Evolutionary conservation across 2,797 vertebrate species (phyloP).

Genomic region (Pseudochaenichthys georgianus): DNA sequence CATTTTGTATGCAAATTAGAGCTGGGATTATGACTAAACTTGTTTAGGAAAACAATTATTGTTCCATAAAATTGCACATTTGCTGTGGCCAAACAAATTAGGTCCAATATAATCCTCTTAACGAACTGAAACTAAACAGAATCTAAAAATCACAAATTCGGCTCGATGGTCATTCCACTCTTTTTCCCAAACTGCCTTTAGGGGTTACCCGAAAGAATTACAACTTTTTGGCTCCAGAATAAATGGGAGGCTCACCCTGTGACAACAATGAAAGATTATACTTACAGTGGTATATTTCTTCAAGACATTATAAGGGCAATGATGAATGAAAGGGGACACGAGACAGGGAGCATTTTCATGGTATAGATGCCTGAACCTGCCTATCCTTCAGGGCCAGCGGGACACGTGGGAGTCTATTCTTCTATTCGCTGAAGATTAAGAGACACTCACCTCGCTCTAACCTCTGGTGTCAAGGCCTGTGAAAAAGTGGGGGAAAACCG

Average conservation of each 20-base stretch:
- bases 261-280: conserved; percentile 83
- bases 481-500: conserved; percentile 44
- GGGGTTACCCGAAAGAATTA: conserved; percentile 68
- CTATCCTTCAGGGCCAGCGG: conserved; percentile 76
- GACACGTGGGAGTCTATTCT: conserved; percentile 61
- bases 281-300: conserved; percentile 82
- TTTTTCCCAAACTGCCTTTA: conserved; percentile 31
- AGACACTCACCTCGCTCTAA: conserved; percentile 79
- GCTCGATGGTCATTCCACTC: background rate
- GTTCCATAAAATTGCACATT: background rate
- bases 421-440: conserved; percentile 70
- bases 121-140: background rate
- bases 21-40: background rate
- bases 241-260: conserved; percentile 77
- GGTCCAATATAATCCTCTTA: background rate
- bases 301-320: conserved; percentile 80
- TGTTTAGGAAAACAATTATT: background rate
- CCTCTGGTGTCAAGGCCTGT: conserved; percentile 73
- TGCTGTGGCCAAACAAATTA: conserved; percentile 1
- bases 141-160: background rate
- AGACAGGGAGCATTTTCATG: conserved; percentile 70
- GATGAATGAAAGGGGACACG: conserved; percentile 81
- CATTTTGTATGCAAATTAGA: conserved; percentile 18
- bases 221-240: conserved; percentile 77
- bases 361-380: conserved; percentile 76